Base-by-base conservation (phyloP, 2,113 vertebrate genomes). In the Lutjanus erythropterus region DNA sequence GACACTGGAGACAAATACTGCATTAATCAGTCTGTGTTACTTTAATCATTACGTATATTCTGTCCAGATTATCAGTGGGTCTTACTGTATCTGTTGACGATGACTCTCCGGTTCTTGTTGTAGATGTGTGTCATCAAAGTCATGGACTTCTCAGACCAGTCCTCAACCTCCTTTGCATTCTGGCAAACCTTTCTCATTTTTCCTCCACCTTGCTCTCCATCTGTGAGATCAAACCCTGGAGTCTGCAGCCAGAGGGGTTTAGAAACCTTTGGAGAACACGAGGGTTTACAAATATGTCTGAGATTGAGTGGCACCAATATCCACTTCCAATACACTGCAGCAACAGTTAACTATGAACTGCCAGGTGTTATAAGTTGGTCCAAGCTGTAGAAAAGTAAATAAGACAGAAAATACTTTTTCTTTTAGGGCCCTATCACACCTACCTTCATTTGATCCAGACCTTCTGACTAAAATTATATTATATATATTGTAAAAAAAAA, bases 241-340 rank as follows among this genome's bases (percentile, higher is more conserved):
- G 64, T 19, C 90, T 91, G 86, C 95, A 96, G 44, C 95, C 93
- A 2, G 93, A 94, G 0, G 95, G 95, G 66, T 74, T 82, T 93
- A 16, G 55, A 78, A 12, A 44, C 66, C 88, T 89, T 27, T 2
- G n/a, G 81, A 56, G n/a, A 16, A 71, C 2, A 42, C n/a, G n/a
- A n/a, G n/a, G n/a, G n/a, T n/a, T n/a, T n/a, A n/a, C n/a, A n/a
- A n/a, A n/a, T n/a, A n/a, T n/a, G n/a, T n/a, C n/a, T n/a, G n/a
- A n/a, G n/a, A n/a, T n/a, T n/a, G n/a, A n/a, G n/a, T n/a, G n/a
- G n/a, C n/a, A n/a, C n/a, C n/a, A n/a, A n/a, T n/a, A n/a, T n/a
- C n/a, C n/a, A n/a, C n/a, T n/a, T n/a, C n/a, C n/a, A n/a, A n/a
- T n/a, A n/a, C n/a, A n/a, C n/a, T n/a, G n/a, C n/a, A n/a, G n/a